Conservation (phyloP, 2,113 vertebrate genomes). For the Ivindomyrus marchei region DNA sequence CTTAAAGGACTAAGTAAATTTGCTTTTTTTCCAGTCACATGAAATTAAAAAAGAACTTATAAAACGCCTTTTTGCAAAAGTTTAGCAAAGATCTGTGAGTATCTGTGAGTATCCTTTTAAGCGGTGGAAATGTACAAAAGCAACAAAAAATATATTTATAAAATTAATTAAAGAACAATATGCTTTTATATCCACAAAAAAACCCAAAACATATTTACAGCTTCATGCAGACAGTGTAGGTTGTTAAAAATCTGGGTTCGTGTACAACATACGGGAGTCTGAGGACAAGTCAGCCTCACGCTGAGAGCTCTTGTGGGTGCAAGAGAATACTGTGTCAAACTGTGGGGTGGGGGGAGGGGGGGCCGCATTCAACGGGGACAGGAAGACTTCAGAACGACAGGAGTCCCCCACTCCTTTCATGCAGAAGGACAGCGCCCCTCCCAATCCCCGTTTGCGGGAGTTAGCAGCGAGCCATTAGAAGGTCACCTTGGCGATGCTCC, state of each 20-base stretch:
- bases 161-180: background rate
- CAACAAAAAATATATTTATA: slow-evolving; percentile 32
- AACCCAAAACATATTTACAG: background rate
- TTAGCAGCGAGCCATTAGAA: background rate
- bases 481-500: background rate
- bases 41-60: background rate
- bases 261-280: slow-evolving; percentile 14
- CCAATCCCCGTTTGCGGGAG: background rate
- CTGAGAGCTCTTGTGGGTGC: slow-evolving; percentile 35
- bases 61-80: background rate
- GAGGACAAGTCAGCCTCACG: background rate
- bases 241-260: slow-evolving; percentile 37
- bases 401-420: background rate
- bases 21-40: background rate
- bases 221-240: slow-evolving; percentile 45
- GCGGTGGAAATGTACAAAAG: slow-evolving; percentile 32
- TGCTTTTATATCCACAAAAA: background rate
- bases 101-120: slow-evolving; percentile 35
- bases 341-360: background rate
- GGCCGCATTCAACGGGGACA: background rate
- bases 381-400: background rate
- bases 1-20: background rate
- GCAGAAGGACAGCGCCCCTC: background rate
- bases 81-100: slow-evolving; percentile 29
- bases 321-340: background rate